Evolutionary conservation across 1,140 invertebrate genomes (phyloP), one percentile per base, ranked within the genome.

Genomic region (Coelopa frigida): DNA sequence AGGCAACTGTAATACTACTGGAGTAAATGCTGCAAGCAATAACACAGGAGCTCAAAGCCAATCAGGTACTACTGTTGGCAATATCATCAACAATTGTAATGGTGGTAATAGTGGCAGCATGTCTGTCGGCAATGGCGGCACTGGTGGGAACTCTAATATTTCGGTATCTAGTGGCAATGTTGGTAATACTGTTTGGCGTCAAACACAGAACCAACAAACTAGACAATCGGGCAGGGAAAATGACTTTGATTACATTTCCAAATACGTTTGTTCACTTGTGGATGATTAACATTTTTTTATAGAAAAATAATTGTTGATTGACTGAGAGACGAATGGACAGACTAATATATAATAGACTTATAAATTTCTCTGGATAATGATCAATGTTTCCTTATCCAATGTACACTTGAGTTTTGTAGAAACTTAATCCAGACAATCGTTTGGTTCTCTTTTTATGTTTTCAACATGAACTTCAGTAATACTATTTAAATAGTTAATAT

Each of bases 221-320:
- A 57, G 66, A 46, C 57, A 62, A 47, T 26, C 57, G 15, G 65
- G 65, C 49, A 54, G 61, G 43, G 63, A 67, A 59, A 53, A 59
- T 27, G 63, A 67, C 39, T 67, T 58, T 50, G 63, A 67, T 51
- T 64, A 40, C 42, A 51, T 67, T 60, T 67, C 63, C 54, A 61
- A 63, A 55, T 63, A 57, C 39, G 63, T 67, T 55, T 67, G 64
- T 55, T 66, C 63, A 47, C 66, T 67, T 57, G 63, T 67, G 59
- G 63, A 67, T 58, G 63, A 67, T 53, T 66, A 54, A 32, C n/a
- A n/a, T n/a, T n/a, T n/a, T n/a, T n/a, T n/a, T n/a, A n/a, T n/a
- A n/a, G n/a, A n/a, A n/a, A n/a, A n/a, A n/a, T n/a, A n/a, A n/a
- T n/a, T n/a, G n/a, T n/a, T n/a, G n/a, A n/a, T n/a, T n/a, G n/a